Conservation (phyloP, 2,113 vertebrate species). For the Nesogale talazaci region DNA sequence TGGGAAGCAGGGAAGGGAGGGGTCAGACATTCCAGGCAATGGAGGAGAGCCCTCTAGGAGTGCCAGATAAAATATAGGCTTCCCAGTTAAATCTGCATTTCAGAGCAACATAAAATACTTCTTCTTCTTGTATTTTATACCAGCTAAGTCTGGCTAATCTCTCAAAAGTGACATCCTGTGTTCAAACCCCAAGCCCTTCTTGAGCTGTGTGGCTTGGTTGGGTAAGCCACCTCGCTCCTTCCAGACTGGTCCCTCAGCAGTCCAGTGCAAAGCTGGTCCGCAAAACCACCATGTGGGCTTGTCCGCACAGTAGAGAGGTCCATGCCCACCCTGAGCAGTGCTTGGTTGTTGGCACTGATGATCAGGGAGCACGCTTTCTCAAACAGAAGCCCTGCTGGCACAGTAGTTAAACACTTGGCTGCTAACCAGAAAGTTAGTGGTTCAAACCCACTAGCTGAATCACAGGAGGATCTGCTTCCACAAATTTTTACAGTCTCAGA, state of each 20-base stretch:
- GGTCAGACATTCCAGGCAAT: fast-evolving
- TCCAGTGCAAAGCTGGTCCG: not conserved
- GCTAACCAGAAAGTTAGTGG: no score
- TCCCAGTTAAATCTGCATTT: not conserved
- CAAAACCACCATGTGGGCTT: not conserved
- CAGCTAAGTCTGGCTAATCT: not conserved
- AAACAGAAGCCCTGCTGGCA: no score
- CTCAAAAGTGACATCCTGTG: not conserved
- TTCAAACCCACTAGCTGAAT: no score
- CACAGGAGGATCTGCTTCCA: no score
- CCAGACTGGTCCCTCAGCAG: fast-evolving
- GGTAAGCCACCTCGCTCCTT: not conserved
- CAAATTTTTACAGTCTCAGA: no score
- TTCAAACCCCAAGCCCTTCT: not conserved
- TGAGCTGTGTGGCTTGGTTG: not conserved
- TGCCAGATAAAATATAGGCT: not conserved
- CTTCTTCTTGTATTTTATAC: not conserved
- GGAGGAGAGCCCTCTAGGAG: not conserved
- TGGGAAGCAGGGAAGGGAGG: fast-evolving
- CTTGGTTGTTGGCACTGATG: fast-evolving
- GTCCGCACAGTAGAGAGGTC: fast-evolving
- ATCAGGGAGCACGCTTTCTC: not conserved
- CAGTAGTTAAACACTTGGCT: no score
- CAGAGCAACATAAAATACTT: not conserved
- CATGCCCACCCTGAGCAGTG: fast-evolving